phyloP scores from a whole-genome alignment of 2,888 invertebrate genomes.

The Orthosia gracilis region DNA sequence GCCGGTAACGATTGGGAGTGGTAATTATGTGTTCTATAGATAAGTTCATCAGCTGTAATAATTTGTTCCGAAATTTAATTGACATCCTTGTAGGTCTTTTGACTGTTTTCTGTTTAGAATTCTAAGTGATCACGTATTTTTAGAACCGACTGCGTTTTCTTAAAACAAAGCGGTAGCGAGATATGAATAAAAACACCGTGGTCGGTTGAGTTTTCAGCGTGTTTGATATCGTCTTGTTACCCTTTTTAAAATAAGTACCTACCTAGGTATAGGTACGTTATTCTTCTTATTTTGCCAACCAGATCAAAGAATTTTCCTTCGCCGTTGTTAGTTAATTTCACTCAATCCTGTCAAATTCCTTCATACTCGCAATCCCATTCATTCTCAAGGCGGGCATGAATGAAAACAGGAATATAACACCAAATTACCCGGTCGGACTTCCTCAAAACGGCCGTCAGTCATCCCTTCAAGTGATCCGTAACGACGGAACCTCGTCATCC shows the following conservation, averaged over 20 bases:
- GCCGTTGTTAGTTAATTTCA: not conserved
- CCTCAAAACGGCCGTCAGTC: slow-evolving; percentile 46
- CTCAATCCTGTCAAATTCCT: not conserved
- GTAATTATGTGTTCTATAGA: slow-evolving; percentile 17
- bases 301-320: not conserved
- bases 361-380: slow-evolving; percentile 13
- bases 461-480: slow-evolving; percentile 51
- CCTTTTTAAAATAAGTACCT: too few relatives aligned
- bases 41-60: slow-evolving; percentile 22
- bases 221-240: too few relatives aligned
- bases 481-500: slow-evolving; percentile 36
- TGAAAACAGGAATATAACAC: slow-evolving; percentile 5
- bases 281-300: too few relatives aligned
- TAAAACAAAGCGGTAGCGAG: too few relatives aligned
- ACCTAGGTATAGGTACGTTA: too few relatives aligned
- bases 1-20: slow-evolving; percentile 14
- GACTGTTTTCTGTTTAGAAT: not conserved
- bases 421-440: slow-evolving; percentile 33
- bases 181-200: not conserved
- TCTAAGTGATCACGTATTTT: not conserved
- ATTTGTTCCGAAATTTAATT: slow-evolving; percentile 4
- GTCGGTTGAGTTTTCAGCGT: not conserved
- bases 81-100: not conserved
- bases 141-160: not conserved
- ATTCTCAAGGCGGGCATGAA: slow-evolving; percentile 12